These are phyloP conservation scores for Idaea biselata DNA, from an alignment of 2,888 invertebrate genomes.

Conservation along the genomic window DNA sequence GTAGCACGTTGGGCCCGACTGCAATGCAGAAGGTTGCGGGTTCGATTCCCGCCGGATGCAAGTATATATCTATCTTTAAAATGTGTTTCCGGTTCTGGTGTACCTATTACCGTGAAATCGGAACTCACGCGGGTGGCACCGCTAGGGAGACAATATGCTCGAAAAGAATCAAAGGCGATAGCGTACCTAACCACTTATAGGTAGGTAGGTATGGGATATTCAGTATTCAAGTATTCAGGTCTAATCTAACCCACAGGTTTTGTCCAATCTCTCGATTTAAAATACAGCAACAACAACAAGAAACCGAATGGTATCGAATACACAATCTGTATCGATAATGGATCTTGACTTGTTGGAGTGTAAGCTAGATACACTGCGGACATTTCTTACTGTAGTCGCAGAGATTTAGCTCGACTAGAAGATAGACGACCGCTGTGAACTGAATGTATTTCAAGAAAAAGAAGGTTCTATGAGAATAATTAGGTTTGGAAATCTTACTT, in stretches of 20 bases:
- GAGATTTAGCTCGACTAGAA: constrained; percentile 41
- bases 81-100: too few species aligned
- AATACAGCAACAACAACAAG: not conserved
- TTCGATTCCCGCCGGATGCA: too few species aligned
- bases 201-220: too few species aligned
- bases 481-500: not conserved
- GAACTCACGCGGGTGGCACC: too few species aligned
- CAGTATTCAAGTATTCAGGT: not conserved
- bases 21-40: too few species aligned
- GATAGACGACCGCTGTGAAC: not conserved
- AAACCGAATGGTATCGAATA: constrained; percentile 27
- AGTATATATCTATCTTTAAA: too few species aligned
- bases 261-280: constrained; percentile 1
- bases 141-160: too few species aligned
- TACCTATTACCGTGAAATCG: too few species aligned
- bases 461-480: not conserved
- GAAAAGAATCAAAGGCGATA: too few species aligned
- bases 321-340: constrained; percentile 26
- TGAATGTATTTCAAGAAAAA: not conserved
- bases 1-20: too few species aligned
- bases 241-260: not conserved
- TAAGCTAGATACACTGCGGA: constrained; percentile 38
- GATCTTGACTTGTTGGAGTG: constrained; percentile 37
- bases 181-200: too few species aligned
- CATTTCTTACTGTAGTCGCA: constrained; percentile 36